Evolutionary conservation across 2,113 vertebrate species (phyloP).

Genomic region (Sminthopsis crassicaudata): DNA sequence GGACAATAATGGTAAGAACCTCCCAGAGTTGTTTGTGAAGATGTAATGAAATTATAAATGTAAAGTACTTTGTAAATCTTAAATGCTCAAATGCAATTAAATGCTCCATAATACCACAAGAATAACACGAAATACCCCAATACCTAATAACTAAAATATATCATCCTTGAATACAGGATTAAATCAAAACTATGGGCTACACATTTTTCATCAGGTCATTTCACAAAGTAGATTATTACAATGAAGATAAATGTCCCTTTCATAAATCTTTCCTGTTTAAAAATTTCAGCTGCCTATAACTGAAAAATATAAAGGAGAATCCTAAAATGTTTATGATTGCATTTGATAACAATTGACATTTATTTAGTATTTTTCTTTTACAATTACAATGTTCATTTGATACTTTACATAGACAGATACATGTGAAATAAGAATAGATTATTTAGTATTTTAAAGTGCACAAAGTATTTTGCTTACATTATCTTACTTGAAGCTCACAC

Average conservation of each 20-base stretch:
- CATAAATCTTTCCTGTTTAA: not conserved
- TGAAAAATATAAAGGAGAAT: not conserved
- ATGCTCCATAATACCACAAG: not conserved
- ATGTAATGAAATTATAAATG: not conserved
- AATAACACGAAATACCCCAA: not conserved
- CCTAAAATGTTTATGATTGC: not conserved
- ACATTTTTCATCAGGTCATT: not conserved
- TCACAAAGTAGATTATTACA: not conserved
- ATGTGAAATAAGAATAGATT: not conserved
- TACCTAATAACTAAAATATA: not conserved
- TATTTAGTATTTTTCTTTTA: not conserved
- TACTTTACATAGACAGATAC: no score
- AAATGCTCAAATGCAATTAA: not conserved
- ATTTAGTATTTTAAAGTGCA: not conserved
- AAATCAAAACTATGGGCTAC: not conserved
- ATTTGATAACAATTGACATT: not conserved
- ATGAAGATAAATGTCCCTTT: not conserved
- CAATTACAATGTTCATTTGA: no score
- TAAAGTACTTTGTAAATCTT: not conserved
- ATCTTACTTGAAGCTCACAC: not conserved
- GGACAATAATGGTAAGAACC: not conserved
- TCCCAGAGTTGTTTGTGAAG: not conserved
- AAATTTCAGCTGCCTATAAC: not conserved
- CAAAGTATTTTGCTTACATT: not conserved
- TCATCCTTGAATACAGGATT: not conserved